Evolutionary conservation across 2,797 vertebrate species (phyloP).

Genomic region (Zenarchopterus dispar): DNA sequence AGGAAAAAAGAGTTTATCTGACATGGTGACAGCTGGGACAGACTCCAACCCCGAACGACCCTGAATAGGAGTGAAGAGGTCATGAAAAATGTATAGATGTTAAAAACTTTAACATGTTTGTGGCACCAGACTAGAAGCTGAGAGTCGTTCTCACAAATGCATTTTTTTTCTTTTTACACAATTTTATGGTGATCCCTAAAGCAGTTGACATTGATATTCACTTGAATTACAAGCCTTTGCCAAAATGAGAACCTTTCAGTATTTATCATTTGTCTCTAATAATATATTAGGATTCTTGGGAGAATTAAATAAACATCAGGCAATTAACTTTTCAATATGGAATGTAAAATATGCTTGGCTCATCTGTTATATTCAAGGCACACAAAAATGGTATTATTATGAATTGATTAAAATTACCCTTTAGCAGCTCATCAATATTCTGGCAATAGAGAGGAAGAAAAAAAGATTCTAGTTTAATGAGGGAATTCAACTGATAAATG

Average conservation of each 20-base stretch:
- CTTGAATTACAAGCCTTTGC: neutral
- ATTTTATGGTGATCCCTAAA: too few species aligned
- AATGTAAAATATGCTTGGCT: conserved; percentile 42
- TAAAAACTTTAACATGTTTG: neutral
- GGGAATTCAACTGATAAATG: conserved; percentile 67
- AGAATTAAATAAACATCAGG: conserved; percentile 19
- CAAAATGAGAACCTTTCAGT: neutral
- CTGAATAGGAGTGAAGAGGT: too few species aligned
- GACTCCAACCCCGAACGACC: too few species aligned
- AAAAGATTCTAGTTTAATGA: conserved; percentile 62
- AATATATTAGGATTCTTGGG: conserved; percentile 2
- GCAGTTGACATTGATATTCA: too few species aligned
- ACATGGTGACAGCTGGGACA: too few species aligned
- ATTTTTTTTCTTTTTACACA: too few species aligned
- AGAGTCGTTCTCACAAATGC: neutral
- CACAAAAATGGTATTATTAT: conserved; percentile 50
- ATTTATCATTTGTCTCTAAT: conserved; percentile 9
- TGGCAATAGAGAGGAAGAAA: conserved; percentile 34
- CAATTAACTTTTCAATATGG: conserved; percentile 39
- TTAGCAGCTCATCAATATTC: conserved; percentile 74
- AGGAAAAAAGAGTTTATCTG: too few species aligned
- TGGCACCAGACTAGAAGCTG: neutral
- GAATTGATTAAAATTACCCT: conserved; percentile 57
- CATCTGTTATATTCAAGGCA: conserved; percentile 49
- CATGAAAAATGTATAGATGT: too few species aligned